Evolutionary conservation across 2,113 vertebrate species (phyloP).

Genomic region (Morone chrysops): DNA sequence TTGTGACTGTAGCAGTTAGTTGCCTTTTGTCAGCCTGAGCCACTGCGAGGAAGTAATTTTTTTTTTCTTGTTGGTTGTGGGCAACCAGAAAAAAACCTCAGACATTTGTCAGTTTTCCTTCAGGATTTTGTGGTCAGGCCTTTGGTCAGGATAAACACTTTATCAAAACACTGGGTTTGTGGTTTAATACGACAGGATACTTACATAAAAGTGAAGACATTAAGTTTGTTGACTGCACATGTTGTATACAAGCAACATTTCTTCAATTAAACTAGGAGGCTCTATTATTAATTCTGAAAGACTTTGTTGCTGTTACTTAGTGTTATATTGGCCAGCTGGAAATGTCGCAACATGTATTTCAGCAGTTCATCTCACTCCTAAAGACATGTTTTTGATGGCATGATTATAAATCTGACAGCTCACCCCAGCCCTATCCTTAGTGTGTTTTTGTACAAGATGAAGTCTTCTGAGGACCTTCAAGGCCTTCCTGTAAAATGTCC

Average conservation of each 20-base stretch:
- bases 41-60: neutral
- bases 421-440: neutral
- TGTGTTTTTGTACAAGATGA: slow-evolving; percentile 29
- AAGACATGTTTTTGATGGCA: slow-evolving; percentile 54
- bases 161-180: neutral
- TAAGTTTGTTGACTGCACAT: neutral
- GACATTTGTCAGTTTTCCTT: neutral
- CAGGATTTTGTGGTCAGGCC: neutral
- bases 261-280: neutral
- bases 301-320: neutral
- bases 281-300: neutral
- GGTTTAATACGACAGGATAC: neutral
- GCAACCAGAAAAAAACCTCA: slow-evolving; percentile 7
- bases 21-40: slow-evolving; percentile 3
- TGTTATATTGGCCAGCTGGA: neutral
- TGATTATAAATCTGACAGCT: slow-evolving; percentile 24
- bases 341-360: slow-evolving; percentile 11
- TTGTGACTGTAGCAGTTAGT: neutral
- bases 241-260: neutral
- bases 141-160: neutral
- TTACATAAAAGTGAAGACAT: neutral
- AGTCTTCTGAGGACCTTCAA: slow-evolving; percentile 9
- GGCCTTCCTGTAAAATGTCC: slow-evolving; percentile 38
- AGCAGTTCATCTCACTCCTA: neutral
- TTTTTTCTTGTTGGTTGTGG: neutral